Percentiles rank a stretch among this genome's conserved stretches.
These are phyloP conservation scores for Neoniphon sammara DNA, from an alignment of 2,797 vertebrate species.

Conservation along the genomic window DNA sequence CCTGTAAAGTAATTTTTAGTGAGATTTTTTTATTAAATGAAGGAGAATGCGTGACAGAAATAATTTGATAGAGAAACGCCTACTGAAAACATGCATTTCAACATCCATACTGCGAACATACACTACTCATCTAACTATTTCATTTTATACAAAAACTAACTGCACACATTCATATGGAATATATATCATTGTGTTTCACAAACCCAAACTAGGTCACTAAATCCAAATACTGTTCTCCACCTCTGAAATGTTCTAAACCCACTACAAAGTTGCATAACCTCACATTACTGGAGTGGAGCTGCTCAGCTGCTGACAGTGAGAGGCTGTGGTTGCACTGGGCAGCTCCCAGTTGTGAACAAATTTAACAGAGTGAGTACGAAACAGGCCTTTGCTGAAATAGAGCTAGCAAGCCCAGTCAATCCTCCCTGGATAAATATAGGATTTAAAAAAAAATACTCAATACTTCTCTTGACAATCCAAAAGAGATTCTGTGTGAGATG, in stretches of 20 bases:
- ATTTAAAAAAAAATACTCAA: conserved; percentile 16
- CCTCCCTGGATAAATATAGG: conserved; percentile 10
- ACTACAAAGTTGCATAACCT: conserved; percentile 52
- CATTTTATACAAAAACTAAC: neutral
- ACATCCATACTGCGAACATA: neutral
- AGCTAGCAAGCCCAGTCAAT: conserved; percentile 7
- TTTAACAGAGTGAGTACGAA: conserved; percentile 21
- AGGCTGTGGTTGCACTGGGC: conserved; percentile 23
- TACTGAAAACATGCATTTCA: neutral
- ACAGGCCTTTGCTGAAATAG: conserved; percentile 25
- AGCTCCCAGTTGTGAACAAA: conserved; percentile 31
- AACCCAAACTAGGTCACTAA: conserved; percentile 45
- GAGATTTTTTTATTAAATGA: neutral
- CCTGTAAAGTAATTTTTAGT: too few species aligned
- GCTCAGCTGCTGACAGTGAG: conserved; percentile 45
- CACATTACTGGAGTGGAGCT: conserved; percentile 26
- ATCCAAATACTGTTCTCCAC: conserved; percentile 41
- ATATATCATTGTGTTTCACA: conserved; percentile 11
- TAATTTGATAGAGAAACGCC: neutral
- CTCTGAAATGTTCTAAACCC: conserved; percentile 42
- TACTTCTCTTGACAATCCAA: conserved; percentile 8
- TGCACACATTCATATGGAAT: neutral
- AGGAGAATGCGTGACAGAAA: neutral
- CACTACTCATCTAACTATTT: neutral
- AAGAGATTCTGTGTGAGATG: neutral